Evolutionary conservation across 2,888 invertebrate genomes (phyloP).

Genomic region (Mesopsocus fuscifrons): DNA sequence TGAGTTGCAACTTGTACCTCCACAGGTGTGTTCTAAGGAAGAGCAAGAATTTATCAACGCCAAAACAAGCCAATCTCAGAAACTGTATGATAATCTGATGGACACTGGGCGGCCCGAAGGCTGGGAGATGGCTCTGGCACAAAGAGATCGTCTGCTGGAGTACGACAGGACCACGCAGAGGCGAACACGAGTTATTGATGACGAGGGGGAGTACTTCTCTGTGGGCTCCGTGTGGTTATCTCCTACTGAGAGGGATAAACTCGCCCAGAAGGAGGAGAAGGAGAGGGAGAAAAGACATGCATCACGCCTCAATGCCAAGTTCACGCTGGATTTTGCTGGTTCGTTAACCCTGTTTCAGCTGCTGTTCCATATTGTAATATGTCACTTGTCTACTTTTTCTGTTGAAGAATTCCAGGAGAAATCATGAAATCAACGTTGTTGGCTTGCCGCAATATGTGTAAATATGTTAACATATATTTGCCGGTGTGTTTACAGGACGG

Average conservation of each 20-base stretch:
- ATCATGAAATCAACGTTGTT: too few relatives aligned
- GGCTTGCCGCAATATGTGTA: too few relatives aligned
- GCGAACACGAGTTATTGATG: constrained; percentile 55
- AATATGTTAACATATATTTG: constrained; percentile 12
- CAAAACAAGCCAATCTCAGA: constrained; percentile 46
- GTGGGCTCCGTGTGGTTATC: constrained; percentile 68
- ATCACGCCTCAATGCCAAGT: constrained; percentile 43
- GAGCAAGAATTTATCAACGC: constrained; percentile 45
- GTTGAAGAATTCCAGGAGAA: too few relatives aligned
- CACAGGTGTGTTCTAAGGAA: constrained; percentile 47
- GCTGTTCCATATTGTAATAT: constrained; percentile 14
- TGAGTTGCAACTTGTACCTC: not conserved
- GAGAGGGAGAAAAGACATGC: constrained; percentile 47
- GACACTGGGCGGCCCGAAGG: constrained; percentile 37
- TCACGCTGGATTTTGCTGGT: constrained; percentile 64
- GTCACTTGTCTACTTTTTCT: constrained; percentile 11
- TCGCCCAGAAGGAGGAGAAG: constrained; percentile 45
- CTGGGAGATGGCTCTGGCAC: constrained; percentile 51
- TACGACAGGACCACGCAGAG: constrained; percentile 59
- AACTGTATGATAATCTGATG: constrained; percentile 41
- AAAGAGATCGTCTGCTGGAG: constrained; percentile 63
- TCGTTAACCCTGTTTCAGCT: too few relatives aligned
- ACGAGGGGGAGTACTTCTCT: constrained; percentile 85
- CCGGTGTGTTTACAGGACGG: too few relatives aligned
- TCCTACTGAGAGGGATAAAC: constrained; percentile 42